These are phyloP conservation scores for Sorex fumeus DNA, from an alignment of 2,113 vertebrate genomes.

Conservation along the genomic window DNA sequence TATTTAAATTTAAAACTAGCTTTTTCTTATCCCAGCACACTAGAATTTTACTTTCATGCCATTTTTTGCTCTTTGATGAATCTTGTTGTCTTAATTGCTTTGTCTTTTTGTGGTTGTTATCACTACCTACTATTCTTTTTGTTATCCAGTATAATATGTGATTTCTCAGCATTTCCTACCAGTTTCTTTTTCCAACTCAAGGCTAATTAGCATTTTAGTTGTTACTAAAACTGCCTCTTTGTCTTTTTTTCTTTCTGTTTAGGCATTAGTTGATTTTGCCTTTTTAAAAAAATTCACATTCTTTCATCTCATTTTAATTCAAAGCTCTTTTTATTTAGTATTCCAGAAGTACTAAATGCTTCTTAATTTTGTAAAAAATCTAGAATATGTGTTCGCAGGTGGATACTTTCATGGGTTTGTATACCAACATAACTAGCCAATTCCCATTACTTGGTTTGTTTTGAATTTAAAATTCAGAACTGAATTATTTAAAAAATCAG, in stretches of 20 bases:
- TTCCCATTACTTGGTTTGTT: constrained; percentile 25
- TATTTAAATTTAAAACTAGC: not conserved
- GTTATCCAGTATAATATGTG: not conserved
- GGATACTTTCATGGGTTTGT: not conserved
- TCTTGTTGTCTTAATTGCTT: not conserved
- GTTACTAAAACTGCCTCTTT: not conserved
- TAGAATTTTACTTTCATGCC: not conserved
- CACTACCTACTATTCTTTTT: not conserved
- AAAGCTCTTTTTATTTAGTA: constrained; percentile 5
- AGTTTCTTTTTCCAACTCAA: not conserved
- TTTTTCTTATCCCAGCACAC: not conserved
- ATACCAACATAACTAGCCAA: not conserved
- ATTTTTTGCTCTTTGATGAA: not conserved
- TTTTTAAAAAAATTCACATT: constrained; percentile 16
- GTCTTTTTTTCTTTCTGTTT: constrained; percentile 29
- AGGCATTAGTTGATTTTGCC: not conserved
- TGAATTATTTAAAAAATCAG: constrained; percentile 32
- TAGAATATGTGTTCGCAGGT: not conserved
- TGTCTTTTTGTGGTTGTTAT: not conserved
- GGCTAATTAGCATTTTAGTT: constrained; percentile 14
- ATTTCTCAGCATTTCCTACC: not conserved
- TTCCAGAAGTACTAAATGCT: not conserved
- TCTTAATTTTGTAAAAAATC: constrained; percentile 14
- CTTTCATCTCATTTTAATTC: constrained; percentile 21
- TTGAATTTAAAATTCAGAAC: constrained; percentile 58